phyloP scores from a whole-genome alignment of 2,797 vertebrate genomes.

The Poeciliopsis paucimaculata region DNA sequence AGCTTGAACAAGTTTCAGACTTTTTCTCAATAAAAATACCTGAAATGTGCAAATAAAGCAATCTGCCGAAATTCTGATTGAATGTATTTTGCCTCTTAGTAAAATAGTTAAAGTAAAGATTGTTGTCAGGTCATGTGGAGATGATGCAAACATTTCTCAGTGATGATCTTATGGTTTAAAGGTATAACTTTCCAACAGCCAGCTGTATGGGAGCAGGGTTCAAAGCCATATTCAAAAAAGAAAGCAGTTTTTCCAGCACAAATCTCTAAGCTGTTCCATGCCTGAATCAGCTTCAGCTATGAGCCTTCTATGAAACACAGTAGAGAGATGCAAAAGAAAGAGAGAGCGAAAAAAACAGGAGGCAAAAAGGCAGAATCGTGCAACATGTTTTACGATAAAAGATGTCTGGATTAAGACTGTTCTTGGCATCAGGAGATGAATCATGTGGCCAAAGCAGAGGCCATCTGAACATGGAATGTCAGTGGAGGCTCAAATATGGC shows the following conservation, averaged over 20 bases:
- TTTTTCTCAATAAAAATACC: constrained; percentile 2
- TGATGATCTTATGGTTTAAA: constrained; percentile 59
- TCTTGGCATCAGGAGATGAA: constrained; percentile 64
- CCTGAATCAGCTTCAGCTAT: constrained; percentile 77
- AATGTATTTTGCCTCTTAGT: neutral
- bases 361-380: constrained; percentile 60
- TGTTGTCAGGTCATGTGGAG: constrained; percentile 42
- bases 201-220: constrained; percentile 70
- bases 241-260: constrained; percentile 76
- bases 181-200: constrained; percentile 76
- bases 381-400: constrained; percentile 76
- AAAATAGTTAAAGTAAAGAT: constrained; percentile 24
- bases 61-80: neutral
- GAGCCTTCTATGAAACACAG: constrained; percentile 73
- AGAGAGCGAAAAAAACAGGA: constrained; percentile 42
- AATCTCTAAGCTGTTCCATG: constrained; percentile 78
- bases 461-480: constrained; percentile 64
- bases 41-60: neutral
- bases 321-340: constrained; percentile 59
- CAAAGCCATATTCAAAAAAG: constrained; percentile 74
- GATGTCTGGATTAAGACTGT: constrained; percentile 67
- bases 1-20: neutral
- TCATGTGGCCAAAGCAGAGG: constrained; percentile 61
- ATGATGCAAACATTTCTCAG: constrained; percentile 54
- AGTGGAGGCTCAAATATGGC: constrained; percentile 70